Evolutionary conservation across 1,140 invertebrate genomes (phyloP).

Genomic region (Homalodisca vitripennis): DNA sequence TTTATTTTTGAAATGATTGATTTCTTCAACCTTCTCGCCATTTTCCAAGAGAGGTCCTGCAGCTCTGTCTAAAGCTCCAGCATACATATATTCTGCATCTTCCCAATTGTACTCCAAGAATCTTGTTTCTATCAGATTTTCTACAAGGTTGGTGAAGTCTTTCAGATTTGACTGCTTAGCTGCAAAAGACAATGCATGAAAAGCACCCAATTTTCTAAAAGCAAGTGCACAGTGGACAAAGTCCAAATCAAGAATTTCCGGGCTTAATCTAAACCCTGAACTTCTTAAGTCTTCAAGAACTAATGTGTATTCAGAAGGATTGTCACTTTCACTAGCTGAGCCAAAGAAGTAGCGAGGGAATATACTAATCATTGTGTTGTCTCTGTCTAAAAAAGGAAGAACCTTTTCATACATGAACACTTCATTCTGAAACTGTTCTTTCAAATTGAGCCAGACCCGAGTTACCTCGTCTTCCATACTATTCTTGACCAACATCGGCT

Average conservation of each 20-base stretch:
- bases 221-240: slow-evolving; percentile 44
- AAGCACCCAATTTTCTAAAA: slow-evolving; percentile 46
- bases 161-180: slow-evolving; percentile 43
- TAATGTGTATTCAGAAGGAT: slow-evolving; percentile 38
- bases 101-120: slow-evolving; percentile 26
- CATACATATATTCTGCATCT: neutral
- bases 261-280: slow-evolving; percentile 30
- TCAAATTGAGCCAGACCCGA: neutral
- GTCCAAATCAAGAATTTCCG: slow-evolving; percentile 32
- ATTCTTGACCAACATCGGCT: neutral
- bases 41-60: slow-evolving; percentile 9
- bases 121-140: slow-evolving; percentile 35
- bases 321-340: slow-evolving; percentile 4
- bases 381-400: slow-evolving; percentile 31
- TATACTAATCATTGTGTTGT: neutral
- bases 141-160: slow-evolving; percentile 42
- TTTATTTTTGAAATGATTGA: neutral
- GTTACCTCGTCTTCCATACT: neutral
- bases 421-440: slow-evolving; percentile 35
- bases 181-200: slow-evolving; percentile 47
- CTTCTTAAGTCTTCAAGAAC: slow-evolving; percentile 44
- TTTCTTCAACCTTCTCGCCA: neutral
- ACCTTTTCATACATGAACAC: slow-evolving; percentile 35
- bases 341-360: slow-evolving; percentile 37
- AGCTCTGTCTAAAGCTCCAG: slow-evolving; percentile 10